A percentile compares a stretch with the other conserved stretches of the same genome.
phyloP scores from a whole-genome alignment of 2,888 invertebrate species.

The Amiota mariae region DNA sequence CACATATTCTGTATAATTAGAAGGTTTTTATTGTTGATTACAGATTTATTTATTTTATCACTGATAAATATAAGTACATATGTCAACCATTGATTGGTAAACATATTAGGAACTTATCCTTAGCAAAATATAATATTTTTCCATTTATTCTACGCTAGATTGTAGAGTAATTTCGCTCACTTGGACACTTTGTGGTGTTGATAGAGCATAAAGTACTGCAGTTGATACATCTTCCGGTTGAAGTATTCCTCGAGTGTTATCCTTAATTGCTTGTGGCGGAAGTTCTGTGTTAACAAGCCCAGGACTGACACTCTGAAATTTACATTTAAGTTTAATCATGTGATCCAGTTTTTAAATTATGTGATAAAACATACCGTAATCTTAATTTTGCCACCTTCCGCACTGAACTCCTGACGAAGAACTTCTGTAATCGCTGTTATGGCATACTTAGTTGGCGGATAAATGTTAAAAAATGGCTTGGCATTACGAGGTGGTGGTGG shows the following conservation, averaged over 20 bases:
- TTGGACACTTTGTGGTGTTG: constrained; percentile 40
- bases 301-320: not conserved
- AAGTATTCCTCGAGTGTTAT: not conserved
- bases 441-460: constrained; percentile 60
- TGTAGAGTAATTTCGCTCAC: constrained; percentile 37
- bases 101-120: too few species aligned
- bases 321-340: not conserved
- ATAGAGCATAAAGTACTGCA: constrained; percentile 35
- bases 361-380: constrained; percentile 55
- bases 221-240: constrained; percentile 31
- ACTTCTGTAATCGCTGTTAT: constrained; percentile 61
- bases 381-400: constrained; percentile 56
- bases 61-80: too few species aligned
- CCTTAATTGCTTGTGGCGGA: not conserved
- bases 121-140: not conserved
- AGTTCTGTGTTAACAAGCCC: not conserved
- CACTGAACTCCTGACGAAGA: constrained; percentile 59
- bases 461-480: constrained; percentile 50
- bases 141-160: constrained; percentile 23
- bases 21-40: too few species aligned
- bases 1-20: too few species aligned
- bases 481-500: not conserved
- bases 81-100: too few species aligned
- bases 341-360: not conserved
- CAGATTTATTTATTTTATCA: too few species aligned